phyloP scores from a whole-genome alignment of 1,140 invertebrate genomes.

The Laupala kohalensis region DNA sequence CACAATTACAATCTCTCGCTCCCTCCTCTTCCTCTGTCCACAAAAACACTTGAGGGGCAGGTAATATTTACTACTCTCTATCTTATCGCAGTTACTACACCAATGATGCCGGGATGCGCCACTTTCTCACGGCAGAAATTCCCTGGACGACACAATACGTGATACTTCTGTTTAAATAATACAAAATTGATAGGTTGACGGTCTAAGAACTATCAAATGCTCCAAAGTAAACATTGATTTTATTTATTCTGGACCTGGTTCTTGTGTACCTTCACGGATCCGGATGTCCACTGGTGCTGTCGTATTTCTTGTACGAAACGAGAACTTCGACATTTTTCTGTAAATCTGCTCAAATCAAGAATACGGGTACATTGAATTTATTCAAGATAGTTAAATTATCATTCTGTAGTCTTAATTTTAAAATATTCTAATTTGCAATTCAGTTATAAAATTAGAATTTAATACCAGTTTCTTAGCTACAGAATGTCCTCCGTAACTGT shows the following conservation, averaged over 20 bases:
- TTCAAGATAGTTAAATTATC: no score
- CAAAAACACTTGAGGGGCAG: neutral
- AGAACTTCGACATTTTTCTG: no score
- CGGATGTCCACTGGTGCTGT: neutral
- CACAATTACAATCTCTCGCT: neutral
- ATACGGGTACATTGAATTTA: no score
- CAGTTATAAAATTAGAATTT: no score
- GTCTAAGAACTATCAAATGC: neutral
- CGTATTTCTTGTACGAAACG: no score
- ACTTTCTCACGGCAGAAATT: neutral
- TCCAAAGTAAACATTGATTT: neutral
- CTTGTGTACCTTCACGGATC: neutral
- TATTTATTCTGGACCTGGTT: neutral
- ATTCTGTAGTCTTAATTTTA: no score
- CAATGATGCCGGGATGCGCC: neutral
- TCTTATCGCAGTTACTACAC: neutral
- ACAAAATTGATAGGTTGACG: neutral
- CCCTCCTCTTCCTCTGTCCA: neutral
- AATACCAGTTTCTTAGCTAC: no score
- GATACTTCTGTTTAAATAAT: neutral
- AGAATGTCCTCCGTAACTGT: no score
- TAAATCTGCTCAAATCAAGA: no score
- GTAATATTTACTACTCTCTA: neutral
- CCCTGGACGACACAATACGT: neutral
- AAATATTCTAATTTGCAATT: no score